Evolutionary conservation across 2,888 invertebrate genomes (phyloP).

Genomic region (Vannuccia rotundouncinata): DNA sequence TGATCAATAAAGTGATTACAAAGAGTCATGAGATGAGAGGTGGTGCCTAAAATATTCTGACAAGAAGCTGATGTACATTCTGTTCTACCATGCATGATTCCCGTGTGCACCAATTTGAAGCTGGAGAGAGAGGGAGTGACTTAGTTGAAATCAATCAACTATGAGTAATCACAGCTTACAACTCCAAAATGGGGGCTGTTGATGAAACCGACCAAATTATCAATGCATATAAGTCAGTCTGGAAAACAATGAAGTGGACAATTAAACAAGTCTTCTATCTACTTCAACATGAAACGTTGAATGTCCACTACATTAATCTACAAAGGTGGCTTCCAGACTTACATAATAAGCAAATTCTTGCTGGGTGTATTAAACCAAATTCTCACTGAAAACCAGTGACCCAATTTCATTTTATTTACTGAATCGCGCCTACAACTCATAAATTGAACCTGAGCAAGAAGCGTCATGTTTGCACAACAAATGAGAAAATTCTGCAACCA

Average conservation of each 20-base stretch:
- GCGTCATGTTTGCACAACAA: not conserved
- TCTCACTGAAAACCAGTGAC: too few relatives aligned
- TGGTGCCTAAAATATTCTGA: not conserved
- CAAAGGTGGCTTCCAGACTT: not conserved
- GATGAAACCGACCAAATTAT: not conserved
- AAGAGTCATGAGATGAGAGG: not conserved
- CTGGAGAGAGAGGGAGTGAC: not conserved
- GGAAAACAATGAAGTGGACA: not conserved
- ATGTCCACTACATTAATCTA: not conserved
- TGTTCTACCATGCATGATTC: not conserved
- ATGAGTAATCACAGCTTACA: not conserved
- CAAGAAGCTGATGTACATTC: not conserved
- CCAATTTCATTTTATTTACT: not conserved
- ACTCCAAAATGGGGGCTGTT: not conserved
- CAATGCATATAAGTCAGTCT: not conserved
- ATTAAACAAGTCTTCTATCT: not conserved
- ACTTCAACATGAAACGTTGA: not conserved
- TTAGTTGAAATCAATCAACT: not conserved
- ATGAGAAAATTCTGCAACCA: not conserved
- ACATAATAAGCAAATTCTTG: too few relatives aligned
- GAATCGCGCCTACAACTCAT: not conserved
- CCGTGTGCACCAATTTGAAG: not conserved
- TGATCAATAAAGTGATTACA: not conserved
- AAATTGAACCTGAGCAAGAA: constrained; percentile 8
- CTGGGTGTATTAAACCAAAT: too few relatives aligned